Evolutionary conservation across 2,113 vertebrate genomes (phyloP).

Genomic region (Amia ocellicauda): DNA sequence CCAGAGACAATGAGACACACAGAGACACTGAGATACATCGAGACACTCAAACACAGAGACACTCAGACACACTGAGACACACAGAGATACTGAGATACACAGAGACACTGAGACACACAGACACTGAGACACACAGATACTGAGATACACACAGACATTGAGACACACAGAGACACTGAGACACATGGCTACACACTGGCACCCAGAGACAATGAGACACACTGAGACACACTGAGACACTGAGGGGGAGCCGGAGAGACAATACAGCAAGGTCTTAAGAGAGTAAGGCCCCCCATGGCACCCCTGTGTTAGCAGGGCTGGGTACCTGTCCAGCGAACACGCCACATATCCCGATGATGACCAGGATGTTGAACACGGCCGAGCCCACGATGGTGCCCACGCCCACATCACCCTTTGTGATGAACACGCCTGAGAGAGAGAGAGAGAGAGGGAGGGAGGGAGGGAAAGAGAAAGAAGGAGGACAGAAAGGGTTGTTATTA

Average conservation of each 20-base stretch:
- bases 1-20: too few relatives aligned
- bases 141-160: not conserved
- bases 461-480: constrained; percentile 12
- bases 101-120: not conserved
- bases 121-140: not conserved
- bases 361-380: constrained; percentile 71
- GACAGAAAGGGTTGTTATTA: too few relatives aligned
- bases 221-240: not conserved
- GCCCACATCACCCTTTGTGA: constrained; percentile 69
- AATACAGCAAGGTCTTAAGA: too few relatives aligned
- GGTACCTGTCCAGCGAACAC: constrained; percentile 67
- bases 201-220: not conserved
- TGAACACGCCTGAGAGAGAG: constrained; percentile 62
- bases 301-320: too few relatives aligned
- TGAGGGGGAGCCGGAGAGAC: not conserved
- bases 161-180: not conserved
- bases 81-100: not conserved
- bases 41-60: not conserved
- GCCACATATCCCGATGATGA: constrained; percentile 70
- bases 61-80: constrained; percentile 4
- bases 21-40: too few relatives aligned
- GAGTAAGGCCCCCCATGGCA: too few relatives aligned
- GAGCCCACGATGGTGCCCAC: constrained; percentile 73
- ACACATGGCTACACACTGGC: not conserved
- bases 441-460: not conserved